phyloP scores from a whole-genome alignment of 2,113 vertebrate species.

The Xiphias gladius region DNA sequence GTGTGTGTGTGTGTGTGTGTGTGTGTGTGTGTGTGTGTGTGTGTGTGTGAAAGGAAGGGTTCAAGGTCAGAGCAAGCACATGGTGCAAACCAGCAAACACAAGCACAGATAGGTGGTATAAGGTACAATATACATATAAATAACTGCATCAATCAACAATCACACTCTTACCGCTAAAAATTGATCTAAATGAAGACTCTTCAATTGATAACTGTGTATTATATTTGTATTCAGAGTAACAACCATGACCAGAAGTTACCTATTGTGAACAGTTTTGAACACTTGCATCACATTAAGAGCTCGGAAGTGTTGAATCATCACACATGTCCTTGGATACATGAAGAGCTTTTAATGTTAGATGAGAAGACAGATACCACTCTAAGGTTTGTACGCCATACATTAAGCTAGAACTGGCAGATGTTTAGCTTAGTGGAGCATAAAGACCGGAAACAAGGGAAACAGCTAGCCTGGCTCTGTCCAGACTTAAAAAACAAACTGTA shows the following conservation, averaged over 20 bases:
- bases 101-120: not conserved
- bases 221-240: not conserved
- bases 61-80: constrained; percentile 76
- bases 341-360: constrained; percentile 33
- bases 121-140: constrained; percentile 28
- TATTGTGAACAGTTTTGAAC: not conserved
- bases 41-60: constrained; percentile 8
- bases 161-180: not conserved
- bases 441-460: not conserved
- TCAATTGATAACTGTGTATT: not conserved
- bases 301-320: constrained; percentile 24
- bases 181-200: not conserved
- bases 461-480: not conserved
- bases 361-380: too few species aligned
- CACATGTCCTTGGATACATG: constrained; percentile 37
- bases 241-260: too few species aligned
- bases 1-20: not conserved
- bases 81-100: constrained; percentile 58
- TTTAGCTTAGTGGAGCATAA: too few species aligned
- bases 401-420: too few species aligned
- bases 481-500: not conserved
- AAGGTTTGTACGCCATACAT: too few species aligned
- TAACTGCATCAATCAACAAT: constrained; percentile 27
- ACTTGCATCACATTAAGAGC: not conserved
- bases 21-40: not conserved